These are phyloP conservation scores for Siniperca obscura DNA, from an alignment of 2,797 vertebrate species.

Conservation along the genomic window DNA sequence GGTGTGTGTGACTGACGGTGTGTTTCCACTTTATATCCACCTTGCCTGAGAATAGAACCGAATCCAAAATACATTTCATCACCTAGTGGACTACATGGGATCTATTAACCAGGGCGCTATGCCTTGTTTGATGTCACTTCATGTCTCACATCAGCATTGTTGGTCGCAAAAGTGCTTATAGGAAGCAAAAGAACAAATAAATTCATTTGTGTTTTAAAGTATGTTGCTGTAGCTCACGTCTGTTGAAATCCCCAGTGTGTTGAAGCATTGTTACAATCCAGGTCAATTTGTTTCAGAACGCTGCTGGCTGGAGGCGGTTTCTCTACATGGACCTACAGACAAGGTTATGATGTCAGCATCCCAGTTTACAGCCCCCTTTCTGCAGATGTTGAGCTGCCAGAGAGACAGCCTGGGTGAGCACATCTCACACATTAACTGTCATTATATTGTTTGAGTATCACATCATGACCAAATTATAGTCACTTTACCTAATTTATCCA, in stretches of 20 bases:
- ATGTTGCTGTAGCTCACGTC: background rate
- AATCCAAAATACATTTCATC: slow-evolving; percentile 44
- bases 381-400: slow-evolving; percentile 91
- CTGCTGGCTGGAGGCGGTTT: slow-evolving; percentile 97
- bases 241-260: slow-evolving; percentile 5
- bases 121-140: slow-evolving; percentile 31
- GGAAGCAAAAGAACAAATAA: background rate
- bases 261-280: slow-evolving; percentile 28
- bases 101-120: slow-evolving; percentile 17
- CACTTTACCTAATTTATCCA: background rate
- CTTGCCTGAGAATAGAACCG: slow-evolving; percentile 36
- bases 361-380: slow-evolving; percentile 96
- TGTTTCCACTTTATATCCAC: slow-evolving; percentile 65
- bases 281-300: slow-evolving; percentile 84
- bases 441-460: slow-evolving; percentile 13
- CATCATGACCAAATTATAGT: slow-evolving; percentile 24
- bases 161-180: background rate
- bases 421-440: background rate
- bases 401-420: slow-evolving; percentile 92
- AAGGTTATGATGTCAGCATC: slow-evolving; percentile 98
- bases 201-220: slow-evolving; percentile 1
- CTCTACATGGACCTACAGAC: slow-evolving; percentile 98
- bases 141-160: slow-evolving; percentile 8
- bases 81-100: slow-evolving; percentile 7
- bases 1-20: slow-evolving; percentile 68